Percentiles rank a stretch among this genome's conserved stretches.
These are phyloP conservation scores for Drosophila albomicans DNA, from an alignment of 1,140 invertebrate genomes.

Conservation along the genomic window DNA sequence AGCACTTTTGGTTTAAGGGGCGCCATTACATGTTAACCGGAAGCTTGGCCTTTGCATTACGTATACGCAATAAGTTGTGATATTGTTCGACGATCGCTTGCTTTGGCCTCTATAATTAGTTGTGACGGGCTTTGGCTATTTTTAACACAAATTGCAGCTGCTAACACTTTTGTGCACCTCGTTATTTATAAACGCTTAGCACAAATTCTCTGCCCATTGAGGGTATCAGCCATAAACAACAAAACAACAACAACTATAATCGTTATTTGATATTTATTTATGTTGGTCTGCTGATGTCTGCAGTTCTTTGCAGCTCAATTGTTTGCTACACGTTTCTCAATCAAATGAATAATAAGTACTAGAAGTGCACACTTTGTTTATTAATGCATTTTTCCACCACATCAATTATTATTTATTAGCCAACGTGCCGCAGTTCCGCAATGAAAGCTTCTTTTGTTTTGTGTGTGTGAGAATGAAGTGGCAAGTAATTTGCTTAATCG, in stretches of 20 bases:
- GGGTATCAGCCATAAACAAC: neutral
- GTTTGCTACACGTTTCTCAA: slow-evolving; percentile 67
- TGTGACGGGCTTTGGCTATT: slow-evolving; percentile 45
- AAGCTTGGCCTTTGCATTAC: slow-evolving; percentile 26
- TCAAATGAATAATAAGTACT: slow-evolving; percentile 53
- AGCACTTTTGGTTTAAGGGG: slow-evolving; percentile 16
- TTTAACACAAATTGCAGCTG: slow-evolving; percentile 42
- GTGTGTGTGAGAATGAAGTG: slow-evolving; percentile 48
- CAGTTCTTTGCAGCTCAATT: slow-evolving; percentile 51
- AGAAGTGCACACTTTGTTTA: slow-evolving; percentile 49
- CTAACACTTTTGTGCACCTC: slow-evolving; percentile 16
- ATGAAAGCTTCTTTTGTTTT: slow-evolving; percentile 34
- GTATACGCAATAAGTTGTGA: slow-evolving; percentile 21
- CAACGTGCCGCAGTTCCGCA: slow-evolving; percentile 69
- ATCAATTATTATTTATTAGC: slow-evolving; percentile 73
- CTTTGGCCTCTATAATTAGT: slow-evolving; percentile 24
- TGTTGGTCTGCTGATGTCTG: slow-evolving; percentile 48
- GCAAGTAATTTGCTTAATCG: slow-evolving; percentile 59
- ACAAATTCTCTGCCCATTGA: slow-evolving; percentile 32
- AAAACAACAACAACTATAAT: neutral
- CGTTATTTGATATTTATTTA: slow-evolving; percentile 51
- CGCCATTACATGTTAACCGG: slow-evolving; percentile 31
- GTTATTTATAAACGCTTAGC: slow-evolving; percentile 65
- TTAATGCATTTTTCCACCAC: slow-evolving; percentile 68
- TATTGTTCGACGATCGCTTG: neutral